Conservation (phyloP, 2,888 invertebrate species). For the Caenorhabditis parvicauda region DNA sequence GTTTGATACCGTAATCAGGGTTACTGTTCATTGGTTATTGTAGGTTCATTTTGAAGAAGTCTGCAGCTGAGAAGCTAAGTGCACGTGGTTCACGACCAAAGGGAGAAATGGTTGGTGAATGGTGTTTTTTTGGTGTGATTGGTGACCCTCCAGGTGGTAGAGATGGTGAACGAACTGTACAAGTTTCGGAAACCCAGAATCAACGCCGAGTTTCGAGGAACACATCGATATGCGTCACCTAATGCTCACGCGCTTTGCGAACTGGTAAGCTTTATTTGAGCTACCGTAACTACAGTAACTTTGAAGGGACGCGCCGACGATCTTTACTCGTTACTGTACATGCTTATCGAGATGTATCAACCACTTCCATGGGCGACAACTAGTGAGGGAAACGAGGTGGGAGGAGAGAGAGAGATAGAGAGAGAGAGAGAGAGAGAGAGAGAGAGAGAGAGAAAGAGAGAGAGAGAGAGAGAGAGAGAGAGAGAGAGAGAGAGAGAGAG, state of each 20-base stretch:
- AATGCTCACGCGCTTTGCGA: conserved; percentile 15
- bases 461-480: conserved; percentile 8
- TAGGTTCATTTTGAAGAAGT: too few species aligned
- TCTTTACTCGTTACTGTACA: too few species aligned
- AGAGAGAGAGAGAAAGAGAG: conserved; percentile 4
- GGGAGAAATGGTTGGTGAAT: neutral
- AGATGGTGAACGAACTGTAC: neutral
- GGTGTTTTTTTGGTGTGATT: neutral
- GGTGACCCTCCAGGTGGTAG: too few species aligned
- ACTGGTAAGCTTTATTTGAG: too few species aligned
- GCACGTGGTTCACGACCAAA: too few species aligned
- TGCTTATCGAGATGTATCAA: too few species aligned
- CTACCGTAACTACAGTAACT: too few species aligned
- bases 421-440: conserved; percentile 1
- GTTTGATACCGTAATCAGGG: neutral
- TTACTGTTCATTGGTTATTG: too few species aligned
- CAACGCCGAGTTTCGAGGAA: conserved; percentile 19
- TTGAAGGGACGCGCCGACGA: too few species aligned
- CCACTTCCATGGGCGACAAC: conserved; percentile 1
- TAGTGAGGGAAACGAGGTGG: conserved; percentile 7
- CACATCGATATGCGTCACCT: conserved; percentile 21
- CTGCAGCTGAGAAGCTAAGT: too few species aligned
- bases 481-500: neutral
- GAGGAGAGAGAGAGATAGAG: conserved; percentile 1
- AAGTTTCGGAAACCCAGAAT: conserved; percentile 11